Conservation (phyloP, 1,140 invertebrate species). For the Heliconius himera region DNA sequence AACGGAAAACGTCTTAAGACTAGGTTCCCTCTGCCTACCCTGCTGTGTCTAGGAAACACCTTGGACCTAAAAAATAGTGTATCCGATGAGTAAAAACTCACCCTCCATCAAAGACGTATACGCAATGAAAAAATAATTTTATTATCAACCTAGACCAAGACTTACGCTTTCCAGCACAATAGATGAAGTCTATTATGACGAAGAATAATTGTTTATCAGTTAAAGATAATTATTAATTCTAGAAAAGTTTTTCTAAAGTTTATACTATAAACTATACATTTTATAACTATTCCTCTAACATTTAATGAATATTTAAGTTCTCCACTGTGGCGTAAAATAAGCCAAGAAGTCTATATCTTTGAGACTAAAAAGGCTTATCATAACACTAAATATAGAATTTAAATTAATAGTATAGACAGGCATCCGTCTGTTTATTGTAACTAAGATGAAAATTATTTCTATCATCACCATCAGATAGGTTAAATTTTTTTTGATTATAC, state of each 20-base stretch:
- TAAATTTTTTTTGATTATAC: not conserved
- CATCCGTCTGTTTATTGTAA: too few relatives aligned
- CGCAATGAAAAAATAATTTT: not conserved
- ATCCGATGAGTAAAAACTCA: too few relatives aligned
- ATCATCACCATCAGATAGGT: too few relatives aligned
- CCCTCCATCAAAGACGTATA: too few relatives aligned
- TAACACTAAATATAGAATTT: not conserved
- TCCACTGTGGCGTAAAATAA: slow-evolving; percentile 1
- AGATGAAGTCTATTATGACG: not conserved
- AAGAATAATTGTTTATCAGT: not conserved
- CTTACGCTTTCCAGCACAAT: not conserved
- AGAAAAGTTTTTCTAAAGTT: not conserved
- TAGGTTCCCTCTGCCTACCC: too few relatives aligned
- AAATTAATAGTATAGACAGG: not conserved
- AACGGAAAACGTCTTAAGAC: too few relatives aligned
- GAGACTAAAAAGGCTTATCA: not conserved
- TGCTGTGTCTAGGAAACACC: too few relatives aligned
- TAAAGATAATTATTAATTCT: not conserved
- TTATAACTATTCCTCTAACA: not conserved
- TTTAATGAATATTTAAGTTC: not conserved
- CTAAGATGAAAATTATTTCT: too few relatives aligned
- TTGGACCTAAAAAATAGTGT: too few relatives aligned
- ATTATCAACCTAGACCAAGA: not conserved
- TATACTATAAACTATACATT: not conserved
- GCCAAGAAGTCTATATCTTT: not conserved